These are phyloP conservation scores for Clanis bilineata DNA, from an alignment of 2,888 invertebrate genomes.

Conservation along the genomic window DNA sequence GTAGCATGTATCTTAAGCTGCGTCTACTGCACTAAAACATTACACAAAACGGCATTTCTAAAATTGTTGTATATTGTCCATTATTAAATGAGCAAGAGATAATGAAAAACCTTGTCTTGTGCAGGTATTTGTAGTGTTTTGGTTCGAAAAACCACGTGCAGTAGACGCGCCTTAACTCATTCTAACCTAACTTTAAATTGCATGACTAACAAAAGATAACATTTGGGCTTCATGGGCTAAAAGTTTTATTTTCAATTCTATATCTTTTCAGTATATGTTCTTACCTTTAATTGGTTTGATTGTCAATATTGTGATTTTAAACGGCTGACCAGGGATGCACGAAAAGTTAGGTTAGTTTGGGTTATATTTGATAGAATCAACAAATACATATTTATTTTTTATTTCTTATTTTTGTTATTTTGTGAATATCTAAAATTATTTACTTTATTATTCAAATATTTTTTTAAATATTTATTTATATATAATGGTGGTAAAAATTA, in stretches of 20 bases:
- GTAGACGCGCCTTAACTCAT: too few relatives aligned
- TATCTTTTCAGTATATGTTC: too few relatives aligned
- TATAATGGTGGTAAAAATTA: not conserved
- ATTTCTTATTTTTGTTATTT: not conserved
- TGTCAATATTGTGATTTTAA: not conserved
- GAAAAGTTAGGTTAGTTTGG: not conserved
- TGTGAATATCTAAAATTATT: not conserved
- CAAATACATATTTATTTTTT: not conserved
- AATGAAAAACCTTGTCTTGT: too few relatives aligned
- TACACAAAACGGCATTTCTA: too few relatives aligned
- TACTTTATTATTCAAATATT: not conserved
- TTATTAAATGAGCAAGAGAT: too few relatives aligned
- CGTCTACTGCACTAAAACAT: too few relatives aligned
- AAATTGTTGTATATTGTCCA: too few relatives aligned
- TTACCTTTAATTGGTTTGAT: not conserved
- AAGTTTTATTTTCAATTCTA: too few relatives aligned
- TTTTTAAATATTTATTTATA: not conserved
- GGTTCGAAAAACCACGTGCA: too few relatives aligned
- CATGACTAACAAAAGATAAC: not conserved
- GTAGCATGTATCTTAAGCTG: too few relatives aligned
- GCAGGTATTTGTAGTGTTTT: too few relatives aligned
- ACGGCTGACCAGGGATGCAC: not conserved
- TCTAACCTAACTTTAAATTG: not conserved
- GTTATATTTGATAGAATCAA: not conserved
- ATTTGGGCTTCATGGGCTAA: not conserved